These are phyloP conservation scores for Acleris laterana DNA, from an alignment of 2,888 invertebrate species.

Conservation along the genomic window DNA sequence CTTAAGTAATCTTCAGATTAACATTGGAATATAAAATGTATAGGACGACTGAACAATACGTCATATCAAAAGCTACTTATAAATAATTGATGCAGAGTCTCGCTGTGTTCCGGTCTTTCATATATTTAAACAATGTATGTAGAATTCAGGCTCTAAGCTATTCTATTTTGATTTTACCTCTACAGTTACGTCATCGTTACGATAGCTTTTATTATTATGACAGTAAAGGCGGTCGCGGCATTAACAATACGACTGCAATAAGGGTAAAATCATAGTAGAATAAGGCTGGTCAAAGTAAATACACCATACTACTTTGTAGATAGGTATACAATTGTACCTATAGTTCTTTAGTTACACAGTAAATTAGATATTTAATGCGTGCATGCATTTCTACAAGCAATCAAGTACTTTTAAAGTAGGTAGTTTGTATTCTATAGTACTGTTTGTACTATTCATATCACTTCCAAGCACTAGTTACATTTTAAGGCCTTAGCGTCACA, in stretches of 20 bases:
- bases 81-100: no score
- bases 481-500: slow-evolving; percentile 63
- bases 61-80: no score
- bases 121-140: no score
- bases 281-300: slow-evolving; percentile 13
- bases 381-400: slow-evolving; percentile 41
- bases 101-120: no score
- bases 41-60: no score
- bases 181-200: no score
- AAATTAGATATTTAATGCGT: slow-evolving; percentile 39
- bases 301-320: slow-evolving; percentile 23
- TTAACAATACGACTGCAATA: background rate
- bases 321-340: slow-evolving; percentile 38
- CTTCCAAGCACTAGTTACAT: slow-evolving; percentile 64
- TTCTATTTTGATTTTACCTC: no score
- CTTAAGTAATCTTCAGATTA: no score
- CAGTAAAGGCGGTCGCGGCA: background rate
- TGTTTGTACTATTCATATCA: slow-evolving; percentile 59
- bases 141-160: no score
- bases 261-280: background rate
- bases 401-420: slow-evolving; percentile 45
- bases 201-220: no score
- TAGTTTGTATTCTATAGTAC: slow-evolving; percentile 46
- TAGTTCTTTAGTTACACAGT: slow-evolving; percentile 40
- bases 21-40: no score